Conservation (phyloP, 2,888 invertebrate species). For the Tinea semifulvella region DNA sequence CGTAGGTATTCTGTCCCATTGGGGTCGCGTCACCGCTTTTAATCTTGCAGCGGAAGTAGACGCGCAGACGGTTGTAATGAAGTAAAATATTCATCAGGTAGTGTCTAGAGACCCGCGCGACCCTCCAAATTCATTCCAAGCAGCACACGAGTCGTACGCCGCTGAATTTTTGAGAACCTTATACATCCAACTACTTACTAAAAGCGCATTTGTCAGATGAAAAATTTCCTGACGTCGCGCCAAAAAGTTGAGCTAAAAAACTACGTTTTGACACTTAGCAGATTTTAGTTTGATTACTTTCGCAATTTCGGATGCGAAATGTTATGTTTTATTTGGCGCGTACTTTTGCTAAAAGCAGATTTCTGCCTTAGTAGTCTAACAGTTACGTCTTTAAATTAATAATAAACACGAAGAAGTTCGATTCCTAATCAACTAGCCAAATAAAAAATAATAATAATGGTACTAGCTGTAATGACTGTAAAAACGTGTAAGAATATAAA, state of each 20-base stretch:
- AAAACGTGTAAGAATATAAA: no score
- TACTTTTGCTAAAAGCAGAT: no score
- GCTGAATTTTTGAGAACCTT: conserved; percentile 14
- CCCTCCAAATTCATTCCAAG: conserved; percentile 26
- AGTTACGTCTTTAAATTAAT: no score
- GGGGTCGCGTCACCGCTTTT: conserved; percentile 14
- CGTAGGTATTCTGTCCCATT: conserved; percentile 11
- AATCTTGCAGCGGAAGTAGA: conserved; percentile 13
- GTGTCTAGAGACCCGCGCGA: conserved; percentile 44
- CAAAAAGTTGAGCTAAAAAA: conserved; percentile 3
- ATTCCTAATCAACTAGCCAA: no score
- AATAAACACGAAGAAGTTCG: no score
- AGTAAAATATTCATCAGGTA: conserved; percentile 60
- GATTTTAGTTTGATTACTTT: conserved; percentile 9
- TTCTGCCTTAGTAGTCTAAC: no score
- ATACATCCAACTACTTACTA: background rate
- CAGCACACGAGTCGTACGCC: conserved; percentile 7
- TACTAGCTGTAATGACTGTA: no score
- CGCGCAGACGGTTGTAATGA: conserved; percentile 43
- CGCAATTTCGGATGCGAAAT: background rate
- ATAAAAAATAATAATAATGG: no score
- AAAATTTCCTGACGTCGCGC: conserved; percentile 7
- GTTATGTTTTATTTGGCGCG: no score
- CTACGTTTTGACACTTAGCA: background rate
- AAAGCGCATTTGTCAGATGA: conserved; percentile 9